Conservation (phyloP, 1,140 invertebrate genomes). For the Zaprionus kolodkinae region DNA sequence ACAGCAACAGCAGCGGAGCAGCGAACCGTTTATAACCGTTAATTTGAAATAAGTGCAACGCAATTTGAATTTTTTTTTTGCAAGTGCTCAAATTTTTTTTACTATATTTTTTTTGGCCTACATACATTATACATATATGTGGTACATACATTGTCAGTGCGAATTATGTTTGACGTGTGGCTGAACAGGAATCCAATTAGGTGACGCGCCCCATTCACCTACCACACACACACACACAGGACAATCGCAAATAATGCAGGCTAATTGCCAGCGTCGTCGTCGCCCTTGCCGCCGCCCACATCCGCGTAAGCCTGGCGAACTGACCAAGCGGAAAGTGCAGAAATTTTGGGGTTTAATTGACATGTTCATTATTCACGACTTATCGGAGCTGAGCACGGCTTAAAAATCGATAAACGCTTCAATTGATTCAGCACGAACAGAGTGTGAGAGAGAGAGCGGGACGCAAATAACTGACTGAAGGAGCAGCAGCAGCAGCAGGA, state of each 20-base stretch:
- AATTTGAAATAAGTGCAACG: background rate
- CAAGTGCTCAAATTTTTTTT: slow-evolving; percentile 22
- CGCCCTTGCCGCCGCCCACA: background rate
- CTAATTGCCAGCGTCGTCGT: background rate
- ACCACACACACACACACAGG: background rate
- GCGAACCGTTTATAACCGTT: background rate
- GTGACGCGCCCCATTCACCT: background rate
- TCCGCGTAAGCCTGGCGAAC: background rate
- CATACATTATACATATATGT: background rate
- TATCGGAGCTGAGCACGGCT: background rate
- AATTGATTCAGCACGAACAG: slow-evolving; percentile 12
- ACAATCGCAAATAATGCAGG: background rate
- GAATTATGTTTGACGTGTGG: background rate
- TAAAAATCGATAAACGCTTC: slow-evolving; percentile 38
- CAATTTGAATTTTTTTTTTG: slow-evolving; percentile 36
- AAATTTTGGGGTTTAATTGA: background rate
- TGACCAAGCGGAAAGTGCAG: background rate
- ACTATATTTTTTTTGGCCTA: background rate
- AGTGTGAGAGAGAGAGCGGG: background rate
- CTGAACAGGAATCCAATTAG: slow-evolving; percentile 13
- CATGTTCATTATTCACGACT: slow-evolving; percentile 20
- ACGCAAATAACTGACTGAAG: slow-evolving; percentile 10
- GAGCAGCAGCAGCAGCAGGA: background rate
- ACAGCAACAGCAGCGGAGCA: background rate
- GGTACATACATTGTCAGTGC: slow-evolving; percentile 7